A percentile compares a stretch with the other conserved stretches of the same genome.
These are phyloP conservation scores for Lagocephalus sceleratus DNA, from an alignment of 2,797 vertebrate species.

Conservation along the genomic window DNA sequence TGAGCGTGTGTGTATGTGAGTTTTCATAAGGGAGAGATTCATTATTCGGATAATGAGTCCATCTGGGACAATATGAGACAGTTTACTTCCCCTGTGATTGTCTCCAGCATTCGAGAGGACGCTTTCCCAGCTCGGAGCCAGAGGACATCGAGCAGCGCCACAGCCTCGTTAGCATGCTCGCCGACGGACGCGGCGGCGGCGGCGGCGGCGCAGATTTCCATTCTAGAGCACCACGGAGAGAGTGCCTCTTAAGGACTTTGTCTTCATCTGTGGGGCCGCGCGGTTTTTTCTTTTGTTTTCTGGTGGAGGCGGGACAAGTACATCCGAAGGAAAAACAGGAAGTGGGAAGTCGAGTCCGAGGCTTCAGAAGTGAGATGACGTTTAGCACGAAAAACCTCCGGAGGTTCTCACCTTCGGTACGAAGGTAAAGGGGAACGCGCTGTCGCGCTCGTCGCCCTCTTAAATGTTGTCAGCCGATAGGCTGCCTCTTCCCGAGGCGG, in stretches of 20 bases:
- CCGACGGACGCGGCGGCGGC: background rate
- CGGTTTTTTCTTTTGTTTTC: no score
- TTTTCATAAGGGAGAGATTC: conserved; percentile 26
- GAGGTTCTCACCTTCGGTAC: conserved; percentile 1
- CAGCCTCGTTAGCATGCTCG: conserved; percentile 39
- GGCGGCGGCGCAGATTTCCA: background rate
- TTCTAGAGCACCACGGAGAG: conserved; percentile 13
- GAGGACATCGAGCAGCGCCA: conserved; percentile 25
- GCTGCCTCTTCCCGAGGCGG: no score
- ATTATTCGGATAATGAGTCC: conserved; percentile 68
- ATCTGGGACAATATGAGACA: conserved; percentile 60
- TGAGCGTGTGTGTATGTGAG: background rate
- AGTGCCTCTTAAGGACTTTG: conserved; percentile 18
- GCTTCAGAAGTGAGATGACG: conserved; percentile 19
- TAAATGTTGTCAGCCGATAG: no score
- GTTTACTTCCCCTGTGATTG: conserved; percentile 53
- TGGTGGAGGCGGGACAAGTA: background rate
- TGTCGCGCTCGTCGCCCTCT: no score
- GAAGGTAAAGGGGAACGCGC: no score
- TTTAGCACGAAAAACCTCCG: no score
- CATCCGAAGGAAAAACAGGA: conserved; percentile 30
- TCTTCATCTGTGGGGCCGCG: conserved; percentile 6
- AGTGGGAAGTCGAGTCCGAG: conserved; percentile 27
- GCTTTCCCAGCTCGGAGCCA: conserved; percentile 31
- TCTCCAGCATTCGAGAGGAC: conserved; percentile 48